phyloP scores from a whole-genome alignment of 2,113 vertebrate species.

The Protobothrops mucrosquamatus region DNA sequence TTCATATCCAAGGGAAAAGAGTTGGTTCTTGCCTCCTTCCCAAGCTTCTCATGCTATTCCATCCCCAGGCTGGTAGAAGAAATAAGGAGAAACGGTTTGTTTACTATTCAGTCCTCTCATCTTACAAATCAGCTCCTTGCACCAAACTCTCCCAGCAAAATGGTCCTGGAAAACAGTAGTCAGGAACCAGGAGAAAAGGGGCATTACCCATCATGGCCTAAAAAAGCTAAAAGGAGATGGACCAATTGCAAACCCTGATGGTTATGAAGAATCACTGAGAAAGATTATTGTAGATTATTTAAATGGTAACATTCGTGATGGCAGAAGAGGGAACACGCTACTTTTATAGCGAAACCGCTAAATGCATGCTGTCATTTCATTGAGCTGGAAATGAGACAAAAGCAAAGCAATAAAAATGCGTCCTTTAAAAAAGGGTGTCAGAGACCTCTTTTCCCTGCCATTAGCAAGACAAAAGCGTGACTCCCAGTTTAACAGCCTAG shows the following conservation, averaged over 20 bases:
- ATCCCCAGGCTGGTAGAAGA: not conserved
- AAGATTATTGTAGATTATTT: not conserved
- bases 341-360: not conserved
- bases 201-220: not conserved
- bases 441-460: not conserved
- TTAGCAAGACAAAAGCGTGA: not conserved
- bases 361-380: not conserved
- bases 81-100: not conserved
- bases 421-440: not conserved
- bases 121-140: not conserved
- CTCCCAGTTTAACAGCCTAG: not conserved
- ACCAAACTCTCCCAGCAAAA: not conserved
- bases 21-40: not conserved
- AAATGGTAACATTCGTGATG: not conserved
- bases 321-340: not conserved
- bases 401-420: not conserved
- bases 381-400: not conserved
- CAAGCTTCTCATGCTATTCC: not conserved
- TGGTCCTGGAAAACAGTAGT: not conserved
- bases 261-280: not conserved
- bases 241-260: not conserved
- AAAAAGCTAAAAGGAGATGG: not conserved
- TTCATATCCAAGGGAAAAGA: not conserved
- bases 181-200: not conserved
- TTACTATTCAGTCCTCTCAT: not conserved